Conservation (phyloP, 2,888 invertebrate genomes). For the Drosophila hamatofila region DNA sequence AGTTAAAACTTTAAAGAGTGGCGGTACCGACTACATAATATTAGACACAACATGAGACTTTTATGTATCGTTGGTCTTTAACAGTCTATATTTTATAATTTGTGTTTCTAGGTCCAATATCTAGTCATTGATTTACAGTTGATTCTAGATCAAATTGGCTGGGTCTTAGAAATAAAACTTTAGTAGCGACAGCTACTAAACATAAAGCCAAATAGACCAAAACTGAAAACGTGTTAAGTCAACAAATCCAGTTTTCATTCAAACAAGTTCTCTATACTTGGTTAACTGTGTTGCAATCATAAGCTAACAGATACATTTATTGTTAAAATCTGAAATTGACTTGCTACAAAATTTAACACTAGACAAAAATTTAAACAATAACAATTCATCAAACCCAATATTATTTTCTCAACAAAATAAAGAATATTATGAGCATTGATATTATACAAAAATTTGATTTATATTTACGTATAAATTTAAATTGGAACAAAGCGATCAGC, state of each 20-base stretch:
- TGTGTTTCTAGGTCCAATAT: neutral
- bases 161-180: too few relatives aligned
- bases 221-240: neutral
- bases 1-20: neutral
- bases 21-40: neutral
- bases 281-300: neutral
- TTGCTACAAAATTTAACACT: too few relatives aligned
- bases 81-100: neutral
- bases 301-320: too few relatives aligned
- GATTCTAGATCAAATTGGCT: too few relatives aligned
- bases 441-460: neutral
- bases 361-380: too few relatives aligned
- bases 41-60: neutral
- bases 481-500: neutral
- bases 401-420: neutral
- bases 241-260: neutral
- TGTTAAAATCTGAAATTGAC: too few relatives aligned
- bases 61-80: neutral
- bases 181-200: too few relatives aligned
- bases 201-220: neutral
- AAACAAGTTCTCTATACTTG: neutral
- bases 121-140: too few relatives aligned
- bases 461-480: neutral
- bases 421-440: neutral
- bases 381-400: neutral